Evolutionary conservation across 1,140 invertebrate species (phyloP), one percentile per base, ranked within the genome.

Genomic region (Sycophaga agraensis): DNA sequence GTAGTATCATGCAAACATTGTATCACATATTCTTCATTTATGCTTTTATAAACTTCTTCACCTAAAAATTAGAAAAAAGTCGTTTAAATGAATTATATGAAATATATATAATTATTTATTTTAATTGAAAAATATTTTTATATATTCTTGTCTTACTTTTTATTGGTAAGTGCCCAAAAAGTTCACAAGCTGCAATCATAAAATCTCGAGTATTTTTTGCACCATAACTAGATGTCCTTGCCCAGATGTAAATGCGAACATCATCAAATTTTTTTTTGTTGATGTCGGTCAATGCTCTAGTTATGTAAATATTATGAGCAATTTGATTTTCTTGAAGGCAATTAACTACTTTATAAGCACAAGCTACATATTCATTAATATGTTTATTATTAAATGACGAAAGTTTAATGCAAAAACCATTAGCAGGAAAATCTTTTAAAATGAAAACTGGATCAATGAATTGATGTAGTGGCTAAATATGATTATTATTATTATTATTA

Each of bases 221-320:
- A 17, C 84, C 84, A 53, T 63, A 70, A 51, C 65, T 80, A 45
- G 81, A 73, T 65, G 83, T 82, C 64, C 88, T 81, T 7, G 85
- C 85, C 86, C 87, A 90, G 50, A 90, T 73, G 62, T 87, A 84
- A 39, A 89, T 70, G 49, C 87, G 74, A 17, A 89, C 51, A 37
- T 82, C 78, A 51, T 79, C 69, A 56, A 65, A 69, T n/a, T 45
- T 39, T 5, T 67, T 24, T 11, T 55, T 68, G 37, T 66, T 48
- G 34, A 67, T 60, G 28, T 63, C 55, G 51, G 40, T 68, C 51
- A 73, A 80, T 4, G 84, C 84, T 72, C 85, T 73, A 12, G 87
- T 89, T 16, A 90, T 81, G 48, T 84, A 86, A 35, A 91, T 68
- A 74, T 91, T 91, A 68, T 91, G 87, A 9, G 89, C 82, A 42